Base-by-base conservation (phyloP, 2,888 invertebrate genomes). In the Diogma glabrata region DNA sequence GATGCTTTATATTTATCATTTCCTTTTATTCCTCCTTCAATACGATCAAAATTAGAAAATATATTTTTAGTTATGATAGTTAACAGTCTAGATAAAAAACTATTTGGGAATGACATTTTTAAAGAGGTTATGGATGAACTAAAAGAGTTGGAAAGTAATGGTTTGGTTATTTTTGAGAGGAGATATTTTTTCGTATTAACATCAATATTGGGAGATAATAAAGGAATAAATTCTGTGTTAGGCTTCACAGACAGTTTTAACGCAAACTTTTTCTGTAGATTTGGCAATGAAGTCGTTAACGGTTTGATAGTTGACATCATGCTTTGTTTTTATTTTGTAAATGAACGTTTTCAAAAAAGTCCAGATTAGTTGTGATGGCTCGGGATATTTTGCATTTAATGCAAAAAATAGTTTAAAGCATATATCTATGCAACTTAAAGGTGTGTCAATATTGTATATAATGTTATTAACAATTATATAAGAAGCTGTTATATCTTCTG, bases 1-100 rank as follows among this genome's bases (percentile, higher is more conserved):
- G 57, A 55, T n/a, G 52, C 49, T 9, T 38, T 53, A 17, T 56
- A 56, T 30, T 24, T 52, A 3, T 52, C 54, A 17, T 24, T 52
- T 23, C 53, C 54, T 9, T 49, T 30, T 26, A 6, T 53, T 26
- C 53, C 54, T n/a, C 53, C 53, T n/a, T 26, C 36, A 17, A 38
- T 47, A 10, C 49, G 38, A 10, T 53, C 51, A 16, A 45, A 20
- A 17, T 40, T 55, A 6, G 36, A 49, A 20, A 49, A 51, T 38
- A 55, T 55, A 16, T 54, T 53, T 36, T 46, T 28, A 14, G 36
- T 12, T 6, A 36, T 8, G 36, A 7, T 36, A 36, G 14, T 36
- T 36, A 36, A 36, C n/a, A 36, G 36, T 12, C 16, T 12, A 36
- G 36, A 36, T 36, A 36, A 36, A 36, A 36, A 36, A 36, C 9